Conservation (phyloP, 2,888 invertebrate species). For the Smittia sp. region DNA sequence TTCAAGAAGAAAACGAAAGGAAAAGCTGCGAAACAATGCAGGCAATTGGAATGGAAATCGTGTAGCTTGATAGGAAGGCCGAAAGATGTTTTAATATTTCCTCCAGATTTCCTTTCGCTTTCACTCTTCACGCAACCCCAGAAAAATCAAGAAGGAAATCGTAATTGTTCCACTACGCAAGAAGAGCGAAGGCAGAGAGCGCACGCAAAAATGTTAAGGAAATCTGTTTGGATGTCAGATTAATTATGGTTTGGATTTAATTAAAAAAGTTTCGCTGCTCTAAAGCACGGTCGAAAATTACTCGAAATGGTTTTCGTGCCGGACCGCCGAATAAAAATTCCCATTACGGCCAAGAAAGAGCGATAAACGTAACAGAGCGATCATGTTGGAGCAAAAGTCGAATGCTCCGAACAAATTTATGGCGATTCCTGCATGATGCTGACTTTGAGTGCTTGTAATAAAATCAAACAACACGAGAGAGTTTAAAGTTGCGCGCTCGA, state of each 20-base stretch:
- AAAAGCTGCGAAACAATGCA: neutral
- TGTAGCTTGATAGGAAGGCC: constrained; percentile 18
- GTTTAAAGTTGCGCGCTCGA: too few relatives aligned
- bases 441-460: neutral
- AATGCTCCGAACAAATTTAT: neutral
- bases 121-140: constrained; percentile 27
- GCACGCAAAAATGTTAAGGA: constrained; percentile 35
- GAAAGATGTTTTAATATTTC: constrained; percentile 38
- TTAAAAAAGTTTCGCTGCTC: constrained; percentile 21
- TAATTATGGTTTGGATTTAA: constrained; percentile 37
- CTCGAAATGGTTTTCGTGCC: neutral
- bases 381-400: too few relatives aligned
- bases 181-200: constrained; percentile 1
- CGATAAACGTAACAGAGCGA: too few relatives aligned
- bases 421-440: constrained; percentile 10
- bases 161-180: neutral
- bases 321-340: neutral
- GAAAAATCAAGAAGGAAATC: neutral
- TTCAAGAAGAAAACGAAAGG: too few relatives aligned
- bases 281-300: too few relatives aligned
- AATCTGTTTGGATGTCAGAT: constrained; percentile 27
- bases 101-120: constrained; percentile 8
- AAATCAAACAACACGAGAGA: neutral
- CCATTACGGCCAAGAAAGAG: too few relatives aligned
- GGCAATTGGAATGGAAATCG: constrained; percentile 33